Conservation (phyloP, 2,113 vertebrate genomes). For the Stercorarius parasiticus region DNA sequence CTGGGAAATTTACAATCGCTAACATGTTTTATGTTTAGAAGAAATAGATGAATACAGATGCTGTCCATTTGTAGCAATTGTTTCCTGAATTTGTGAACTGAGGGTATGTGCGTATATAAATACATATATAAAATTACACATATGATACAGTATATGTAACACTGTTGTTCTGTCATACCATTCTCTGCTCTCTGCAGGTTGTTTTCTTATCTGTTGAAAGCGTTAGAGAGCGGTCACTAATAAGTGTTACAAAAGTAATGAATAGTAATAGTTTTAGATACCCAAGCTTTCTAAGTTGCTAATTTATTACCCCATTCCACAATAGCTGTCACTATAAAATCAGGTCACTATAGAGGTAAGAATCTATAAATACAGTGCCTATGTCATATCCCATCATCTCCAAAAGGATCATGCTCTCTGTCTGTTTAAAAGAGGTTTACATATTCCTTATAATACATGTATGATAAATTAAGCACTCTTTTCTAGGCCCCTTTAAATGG, state of each 20-base stretch:
- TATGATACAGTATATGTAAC: background rate
- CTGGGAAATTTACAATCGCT: conserved; percentile 46
- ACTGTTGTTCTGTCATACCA: background rate
- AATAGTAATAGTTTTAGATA: conserved; percentile 43
- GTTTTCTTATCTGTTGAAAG: conserved; percentile 52
- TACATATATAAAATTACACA: background rate
- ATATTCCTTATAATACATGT: conserved; percentile 80
- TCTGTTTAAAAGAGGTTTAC: conserved; percentile 79
- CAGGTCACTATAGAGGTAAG: conserved; percentile 75
- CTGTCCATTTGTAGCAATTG: conserved; percentile 5
- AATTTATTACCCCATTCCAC: conserved; percentile 69
- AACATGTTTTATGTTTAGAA: conserved; percentile 29
- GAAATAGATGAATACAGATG: conserved; percentile 30
- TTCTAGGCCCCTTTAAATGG: conserved; percentile 81
- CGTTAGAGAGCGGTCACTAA: conserved; percentile 47
- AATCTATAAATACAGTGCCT: conserved; percentile 80
- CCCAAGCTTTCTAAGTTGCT: conserved; percentile 59
- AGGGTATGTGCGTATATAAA: background rate
- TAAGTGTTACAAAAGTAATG: conserved; percentile 60
- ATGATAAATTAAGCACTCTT: conserved; percentile 89
- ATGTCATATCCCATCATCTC: conserved; percentile 83
- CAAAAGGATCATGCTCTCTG: conserved; percentile 83
- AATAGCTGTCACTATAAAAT: conserved; percentile 72
- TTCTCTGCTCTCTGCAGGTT: background rate
- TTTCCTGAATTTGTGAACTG: conserved; percentile 32